Evolutionary conservation across 2,113 vertebrate genomes (phyloP).

Genomic region (Lutjanus erythropterus): DNA sequence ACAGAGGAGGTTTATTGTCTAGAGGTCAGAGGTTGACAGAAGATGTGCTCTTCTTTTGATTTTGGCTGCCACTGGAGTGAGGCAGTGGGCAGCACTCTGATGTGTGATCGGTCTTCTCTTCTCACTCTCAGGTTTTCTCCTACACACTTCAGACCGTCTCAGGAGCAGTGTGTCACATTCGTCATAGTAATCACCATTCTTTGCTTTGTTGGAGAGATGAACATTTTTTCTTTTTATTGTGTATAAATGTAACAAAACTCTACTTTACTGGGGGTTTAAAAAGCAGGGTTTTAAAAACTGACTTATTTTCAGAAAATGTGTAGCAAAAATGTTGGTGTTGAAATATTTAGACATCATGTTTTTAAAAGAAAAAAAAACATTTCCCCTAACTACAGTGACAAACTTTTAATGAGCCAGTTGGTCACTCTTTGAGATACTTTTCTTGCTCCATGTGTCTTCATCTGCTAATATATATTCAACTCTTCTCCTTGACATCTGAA

Average conservation of each 20-base stretch:
- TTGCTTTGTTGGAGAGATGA: too few relatives aligned
- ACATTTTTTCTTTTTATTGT: background rate
- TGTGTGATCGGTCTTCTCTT: background rate
- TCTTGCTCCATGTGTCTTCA: conserved; percentile 25
- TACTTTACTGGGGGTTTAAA: fast-evolving
- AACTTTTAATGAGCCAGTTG: conserved; percentile 38
- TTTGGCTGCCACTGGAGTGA: background rate
- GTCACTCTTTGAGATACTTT: conserved; percentile 1
- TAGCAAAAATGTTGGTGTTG: background rate
- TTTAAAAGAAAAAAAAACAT: background rate
- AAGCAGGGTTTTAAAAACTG: background rate
- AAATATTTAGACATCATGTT: background rate
- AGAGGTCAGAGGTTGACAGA: background rate
- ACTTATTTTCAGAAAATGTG: background rate
- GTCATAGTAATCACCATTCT: too few relatives aligned
- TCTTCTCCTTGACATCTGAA: conserved; percentile 47
- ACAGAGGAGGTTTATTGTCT: background rate
- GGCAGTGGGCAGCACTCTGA: background rate
- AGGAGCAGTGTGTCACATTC: too few relatives aligned
- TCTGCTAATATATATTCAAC: conserved; percentile 52
- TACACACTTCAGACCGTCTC: too few relatives aligned
- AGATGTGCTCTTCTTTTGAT: background rate
- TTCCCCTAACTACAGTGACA: background rate
- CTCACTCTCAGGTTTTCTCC: too few relatives aligned
- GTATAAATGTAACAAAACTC: background rate